phyloP scores from a whole-genome alignment of 2,113 vertebrate genomes.

The Piprites chloris region DNA sequence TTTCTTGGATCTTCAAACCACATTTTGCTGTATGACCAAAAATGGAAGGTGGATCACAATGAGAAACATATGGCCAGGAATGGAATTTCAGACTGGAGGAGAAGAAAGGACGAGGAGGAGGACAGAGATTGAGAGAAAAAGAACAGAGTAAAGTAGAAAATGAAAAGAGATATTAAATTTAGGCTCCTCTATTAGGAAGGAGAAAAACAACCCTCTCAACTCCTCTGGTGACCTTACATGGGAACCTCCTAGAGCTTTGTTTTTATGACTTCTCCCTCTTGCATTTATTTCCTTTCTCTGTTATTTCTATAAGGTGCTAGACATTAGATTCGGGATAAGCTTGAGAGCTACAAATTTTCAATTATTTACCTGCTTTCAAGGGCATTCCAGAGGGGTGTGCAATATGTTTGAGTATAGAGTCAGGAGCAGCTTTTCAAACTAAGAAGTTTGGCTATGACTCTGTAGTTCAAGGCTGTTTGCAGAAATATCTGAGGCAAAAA shows the following conservation, averaged over 20 bases:
- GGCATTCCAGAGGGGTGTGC: background rate
- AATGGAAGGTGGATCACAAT: constrained; percentile 57
- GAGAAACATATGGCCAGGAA: constrained; percentile 57
- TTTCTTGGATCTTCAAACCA: constrained; percentile 55
- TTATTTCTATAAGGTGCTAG: background rate
- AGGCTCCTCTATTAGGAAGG: background rate
- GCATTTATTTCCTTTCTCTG: background rate
- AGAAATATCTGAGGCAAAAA: background rate
- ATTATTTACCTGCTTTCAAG: background rate
- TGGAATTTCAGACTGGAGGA: constrained; percentile 37
- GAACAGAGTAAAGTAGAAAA: constrained; percentile 9
- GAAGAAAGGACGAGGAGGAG: constrained; percentile 23
- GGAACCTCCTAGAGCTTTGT: background rate
- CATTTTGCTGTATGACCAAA: constrained; percentile 54
- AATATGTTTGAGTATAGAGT: background rate
- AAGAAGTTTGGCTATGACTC: background rate
- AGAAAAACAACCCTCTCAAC: background rate
- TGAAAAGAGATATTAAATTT: constrained; percentile 36
- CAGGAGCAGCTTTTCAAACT: background rate
- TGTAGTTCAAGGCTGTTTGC: background rate
- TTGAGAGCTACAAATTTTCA: background rate
- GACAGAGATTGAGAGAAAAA: background rate
- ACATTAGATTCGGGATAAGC: background rate
- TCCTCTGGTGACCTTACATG: constrained; percentile 34
- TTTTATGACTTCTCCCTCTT: background rate